A percentile compares a stretch with the other conserved stretches of the same genome.
Evolutionary conservation across 2,113 vertebrate species (phyloP).

Genomic region (Halcyon senegalensis): DNA sequence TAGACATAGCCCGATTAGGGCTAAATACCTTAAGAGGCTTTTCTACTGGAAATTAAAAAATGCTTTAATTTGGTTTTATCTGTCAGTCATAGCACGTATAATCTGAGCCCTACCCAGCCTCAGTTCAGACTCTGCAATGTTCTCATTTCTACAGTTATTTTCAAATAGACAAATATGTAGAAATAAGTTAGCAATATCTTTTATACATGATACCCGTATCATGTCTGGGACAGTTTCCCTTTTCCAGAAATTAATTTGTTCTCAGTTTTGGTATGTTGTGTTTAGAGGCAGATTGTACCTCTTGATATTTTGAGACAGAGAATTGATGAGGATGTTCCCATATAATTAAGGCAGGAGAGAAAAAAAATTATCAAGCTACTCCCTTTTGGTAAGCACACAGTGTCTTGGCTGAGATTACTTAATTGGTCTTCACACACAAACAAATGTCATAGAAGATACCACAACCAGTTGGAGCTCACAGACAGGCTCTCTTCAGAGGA

Average conservation of each 20-base stretch:
- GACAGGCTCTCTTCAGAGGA: accelerated
- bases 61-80: neutral
- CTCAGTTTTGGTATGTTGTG: neutral
- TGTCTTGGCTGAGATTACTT: neutral
- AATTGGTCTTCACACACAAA: neutral
- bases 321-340: accelerated
- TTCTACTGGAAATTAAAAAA: neutral
- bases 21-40: too few species aligned
- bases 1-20: neutral
- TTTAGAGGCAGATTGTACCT: neutral
- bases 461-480: neutral
- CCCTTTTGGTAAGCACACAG: accelerated
- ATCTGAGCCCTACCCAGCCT: neutral
- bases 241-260: neutral
- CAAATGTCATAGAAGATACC: accelerated
- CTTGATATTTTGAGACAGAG: neutral
- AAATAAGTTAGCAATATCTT: neutral
- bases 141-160: neutral
- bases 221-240: neutral
- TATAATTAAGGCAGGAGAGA: neutral
- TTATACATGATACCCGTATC: neutral
- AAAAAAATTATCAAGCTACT: too few species aligned
- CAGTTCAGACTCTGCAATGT: neutral
- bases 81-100: neutral
- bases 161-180: neutral